These are phyloP conservation scores for Stenoptilia bipunctidactyla DNA, from an alignment of 2,888 invertebrate genomes.

Conservation along the genomic window DNA sequence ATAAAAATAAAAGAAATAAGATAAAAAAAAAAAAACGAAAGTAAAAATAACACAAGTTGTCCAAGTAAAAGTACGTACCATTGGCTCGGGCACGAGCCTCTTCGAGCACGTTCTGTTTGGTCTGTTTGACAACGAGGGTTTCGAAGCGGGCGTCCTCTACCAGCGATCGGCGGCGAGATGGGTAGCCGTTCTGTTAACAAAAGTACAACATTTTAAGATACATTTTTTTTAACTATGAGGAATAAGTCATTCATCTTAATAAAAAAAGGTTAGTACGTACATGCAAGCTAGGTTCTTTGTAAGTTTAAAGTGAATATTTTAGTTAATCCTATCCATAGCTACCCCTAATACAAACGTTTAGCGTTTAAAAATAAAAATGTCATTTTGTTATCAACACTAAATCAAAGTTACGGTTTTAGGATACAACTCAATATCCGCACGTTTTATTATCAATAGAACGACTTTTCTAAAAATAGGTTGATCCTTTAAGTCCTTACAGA, in stretches of 20 bases:
- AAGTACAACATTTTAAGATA: constrained; percentile 6
- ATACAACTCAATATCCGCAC: too few relatives aligned
- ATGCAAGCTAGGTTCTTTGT: too few relatives aligned
- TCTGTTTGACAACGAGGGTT: constrained; percentile 94
- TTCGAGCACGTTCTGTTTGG: constrained; percentile 91
- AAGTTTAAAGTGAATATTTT: too few relatives aligned
- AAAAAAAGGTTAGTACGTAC: too few relatives aligned
- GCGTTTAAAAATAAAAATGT: too few relatives aligned
- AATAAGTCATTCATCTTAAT: too few relatives aligned
- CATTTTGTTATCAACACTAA: too few relatives aligned
- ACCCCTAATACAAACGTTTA: too few relatives aligned
- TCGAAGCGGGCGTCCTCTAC: constrained; percentile 99
- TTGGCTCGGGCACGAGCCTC: constrained; percentile 90
- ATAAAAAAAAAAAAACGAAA: constrained; percentile 10
- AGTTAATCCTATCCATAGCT: too few relatives aligned
- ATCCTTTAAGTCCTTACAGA: constrained; percentile 56
- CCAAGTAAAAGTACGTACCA: constrained; percentile 73
- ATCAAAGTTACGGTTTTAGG: too few relatives aligned
- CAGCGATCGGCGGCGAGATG: constrained; percentile 93
- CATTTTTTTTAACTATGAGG: too few relatives aligned
- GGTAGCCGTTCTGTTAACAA: constrained; percentile 92
- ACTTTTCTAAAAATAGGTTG: constrained; percentile 33
- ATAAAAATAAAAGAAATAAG: constrained; percentile 19
- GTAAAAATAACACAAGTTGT: neutral
- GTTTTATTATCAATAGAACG: constrained; percentile 24